These are phyloP conservation scores for Agrypnia vestita DNA, from an alignment of 1,140 invertebrate species.

Conservation along the genomic window DNA sequence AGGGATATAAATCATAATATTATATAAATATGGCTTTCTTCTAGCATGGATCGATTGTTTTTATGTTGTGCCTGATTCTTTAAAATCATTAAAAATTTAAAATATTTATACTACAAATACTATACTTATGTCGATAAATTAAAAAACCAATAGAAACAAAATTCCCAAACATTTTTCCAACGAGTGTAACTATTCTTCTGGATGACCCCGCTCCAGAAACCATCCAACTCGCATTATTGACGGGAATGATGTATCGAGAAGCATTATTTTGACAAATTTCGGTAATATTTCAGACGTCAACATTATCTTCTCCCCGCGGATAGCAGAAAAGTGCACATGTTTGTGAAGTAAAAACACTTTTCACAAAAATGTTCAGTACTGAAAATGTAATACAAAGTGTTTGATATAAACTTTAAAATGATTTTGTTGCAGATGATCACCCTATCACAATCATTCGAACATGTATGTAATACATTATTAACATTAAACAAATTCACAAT, in stretches of 20 bases:
- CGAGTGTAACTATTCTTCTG: not conserved
- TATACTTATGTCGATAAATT: not conserved
- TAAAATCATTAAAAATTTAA: not conserved
- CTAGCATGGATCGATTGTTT: too few species aligned
- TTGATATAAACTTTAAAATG: too few species aligned
- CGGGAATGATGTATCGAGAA: not conserved
- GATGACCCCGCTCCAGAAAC: not conserved
- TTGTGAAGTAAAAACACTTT: conserved; percentile 48
- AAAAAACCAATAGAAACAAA: not conserved
- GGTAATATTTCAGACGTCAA: conserved; percentile 38
- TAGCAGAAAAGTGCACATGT: conserved; percentile 50
- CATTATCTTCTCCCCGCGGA: conserved; percentile 18
- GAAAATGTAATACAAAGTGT: too few species aligned
- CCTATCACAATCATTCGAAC: too few species aligned
- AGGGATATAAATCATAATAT: too few species aligned
- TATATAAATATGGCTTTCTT: too few species aligned
- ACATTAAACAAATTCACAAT: too few species aligned
- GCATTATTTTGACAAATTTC: conserved; percentile 34
- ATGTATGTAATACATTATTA: too few species aligned
- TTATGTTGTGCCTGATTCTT: too few species aligned
- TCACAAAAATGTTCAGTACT: not conserved
- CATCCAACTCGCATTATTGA: conserved; percentile 9
- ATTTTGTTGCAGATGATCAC: too few species aligned
- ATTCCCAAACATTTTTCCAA: not conserved
- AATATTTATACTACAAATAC: not conserved